Percentiles rank a stretch among this genome's conserved stretches.
Conservation (phyloP, 2,113 vertebrate genomes). For the Athene noctua region DNA sequence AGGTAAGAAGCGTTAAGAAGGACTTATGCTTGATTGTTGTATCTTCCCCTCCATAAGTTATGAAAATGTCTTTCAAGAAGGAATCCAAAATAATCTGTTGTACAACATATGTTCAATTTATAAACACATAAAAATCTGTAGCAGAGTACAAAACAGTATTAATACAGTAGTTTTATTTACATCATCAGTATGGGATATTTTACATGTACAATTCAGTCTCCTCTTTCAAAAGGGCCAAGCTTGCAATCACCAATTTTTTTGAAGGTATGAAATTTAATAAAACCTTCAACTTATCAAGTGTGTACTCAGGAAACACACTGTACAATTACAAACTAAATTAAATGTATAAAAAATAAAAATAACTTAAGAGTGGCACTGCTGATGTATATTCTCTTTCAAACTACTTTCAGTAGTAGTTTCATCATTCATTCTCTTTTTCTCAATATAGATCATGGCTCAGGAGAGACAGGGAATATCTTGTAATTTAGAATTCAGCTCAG, state of each 20-base stretch:
- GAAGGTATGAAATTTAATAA: neutral
- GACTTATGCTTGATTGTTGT: neutral
- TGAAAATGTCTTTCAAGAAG: neutral
- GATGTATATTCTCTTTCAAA: neutral
- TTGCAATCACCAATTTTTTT: neutral
- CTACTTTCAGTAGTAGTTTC: neutral
- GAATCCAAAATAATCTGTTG: neutral
- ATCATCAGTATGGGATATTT: neutral
- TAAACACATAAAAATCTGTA: neutral
- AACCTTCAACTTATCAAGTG: neutral
- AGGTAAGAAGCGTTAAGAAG: neutral
- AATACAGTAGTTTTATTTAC: conserved; percentile 66
- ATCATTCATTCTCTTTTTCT: neutral
- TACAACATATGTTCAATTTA: neutral
- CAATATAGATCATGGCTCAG: neutral
- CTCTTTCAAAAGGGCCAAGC: neutral
- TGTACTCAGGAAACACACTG: neutral
- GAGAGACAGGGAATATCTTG: neutral
- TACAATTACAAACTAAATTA: conserved; percentile 23
- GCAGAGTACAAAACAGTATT: neutral
- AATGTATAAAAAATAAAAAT: conserved; percentile 17
- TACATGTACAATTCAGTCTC: conserved; percentile 12
- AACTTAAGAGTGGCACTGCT: neutral
- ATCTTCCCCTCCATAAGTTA: conserved; percentile 7
- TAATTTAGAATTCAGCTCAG: neutral